These are phyloP conservation scores for Argynnis bischoffii DNA, from an alignment of 2,888 invertebrate genomes.

Conservation along the genomic window DNA sequence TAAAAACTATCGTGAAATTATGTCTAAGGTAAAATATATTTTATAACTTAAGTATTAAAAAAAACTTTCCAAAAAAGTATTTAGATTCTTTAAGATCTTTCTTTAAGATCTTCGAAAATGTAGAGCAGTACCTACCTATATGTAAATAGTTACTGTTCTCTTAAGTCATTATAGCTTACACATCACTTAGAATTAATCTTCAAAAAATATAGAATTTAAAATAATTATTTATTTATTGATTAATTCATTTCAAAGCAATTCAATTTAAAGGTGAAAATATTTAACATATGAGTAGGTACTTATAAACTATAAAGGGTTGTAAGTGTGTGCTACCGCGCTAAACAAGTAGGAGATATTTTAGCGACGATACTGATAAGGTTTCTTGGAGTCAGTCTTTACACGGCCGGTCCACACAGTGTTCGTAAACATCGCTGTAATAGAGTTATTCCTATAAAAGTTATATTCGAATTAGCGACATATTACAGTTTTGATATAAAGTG, in stretches of 20 bases:
- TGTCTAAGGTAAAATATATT: neutral
- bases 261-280: neutral
- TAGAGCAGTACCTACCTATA: too few relatives aligned
- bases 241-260: neutral
- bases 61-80: too few relatives aligned
- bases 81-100: too few relatives aligned
- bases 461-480: neutral
- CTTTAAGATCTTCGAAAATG: too few relatives aligned
- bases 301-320: neutral
- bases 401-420: constrained; percentile 40
- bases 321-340: constrained; percentile 13
- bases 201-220: too few relatives aligned
- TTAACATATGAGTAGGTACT: neutral
- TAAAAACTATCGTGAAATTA: neutral
- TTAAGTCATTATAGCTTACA: too few relatives aligned
- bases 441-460: neutral
- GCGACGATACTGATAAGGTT: constrained; percentile 46
- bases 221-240: too few relatives aligned
- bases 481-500: neutral
- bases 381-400: constrained; percentile 46
- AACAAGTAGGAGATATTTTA: constrained; percentile 26
- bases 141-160: too few relatives aligned
- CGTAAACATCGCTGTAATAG: constrained; percentile 24
- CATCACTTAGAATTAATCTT: too few relatives aligned
- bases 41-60: too few relatives aligned